Percentiles rank a stretch among this genome's conserved stretches.
Evolutionary conservation across 2,797 vertebrate genomes (phyloP).

Genomic region (Hirundo rustica): DNA sequence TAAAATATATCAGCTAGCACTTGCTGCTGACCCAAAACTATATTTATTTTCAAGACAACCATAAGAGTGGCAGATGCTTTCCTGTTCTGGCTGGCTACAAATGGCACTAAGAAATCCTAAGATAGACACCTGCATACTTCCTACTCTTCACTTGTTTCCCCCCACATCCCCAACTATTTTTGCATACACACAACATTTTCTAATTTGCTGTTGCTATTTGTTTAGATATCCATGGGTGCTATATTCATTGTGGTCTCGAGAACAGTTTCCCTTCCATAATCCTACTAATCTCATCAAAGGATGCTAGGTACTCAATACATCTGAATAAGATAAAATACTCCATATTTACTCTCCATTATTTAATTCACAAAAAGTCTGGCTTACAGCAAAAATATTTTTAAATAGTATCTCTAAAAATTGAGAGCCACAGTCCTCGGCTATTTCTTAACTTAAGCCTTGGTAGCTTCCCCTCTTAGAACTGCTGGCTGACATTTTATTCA

Average conservation of each 20-base stretch:
- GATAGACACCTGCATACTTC: background rate
- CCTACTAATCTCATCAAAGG: background rate
- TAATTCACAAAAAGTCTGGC: background rate
- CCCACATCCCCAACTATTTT: background rate
- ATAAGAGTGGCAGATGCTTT: constrained; percentile 34
- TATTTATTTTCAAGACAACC: constrained; percentile 30
- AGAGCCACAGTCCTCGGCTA: background rate
- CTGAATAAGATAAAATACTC: background rate
- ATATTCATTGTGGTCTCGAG: background rate
- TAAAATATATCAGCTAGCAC: constrained; percentile 10
- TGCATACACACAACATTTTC: background rate
- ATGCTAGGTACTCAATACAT: background rate
- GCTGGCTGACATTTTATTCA: background rate
- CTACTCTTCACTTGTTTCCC: background rate
- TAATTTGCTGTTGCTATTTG: background rate
- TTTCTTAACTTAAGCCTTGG: background rate
- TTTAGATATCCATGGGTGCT: background rate
- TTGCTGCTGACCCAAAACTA: constrained; percentile 25
- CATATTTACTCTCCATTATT: background rate
- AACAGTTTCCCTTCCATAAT: background rate
- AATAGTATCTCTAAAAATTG: background rate
- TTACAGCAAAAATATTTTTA: background rate
- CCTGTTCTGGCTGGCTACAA: constrained; percentile 29
- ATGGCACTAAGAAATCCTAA: constrained; percentile 2
- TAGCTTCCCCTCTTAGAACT: background rate